Evolutionary conservation across 2,888 invertebrate genomes (phyloP).

Genomic region (Drosophila acutilabella): DNA sequence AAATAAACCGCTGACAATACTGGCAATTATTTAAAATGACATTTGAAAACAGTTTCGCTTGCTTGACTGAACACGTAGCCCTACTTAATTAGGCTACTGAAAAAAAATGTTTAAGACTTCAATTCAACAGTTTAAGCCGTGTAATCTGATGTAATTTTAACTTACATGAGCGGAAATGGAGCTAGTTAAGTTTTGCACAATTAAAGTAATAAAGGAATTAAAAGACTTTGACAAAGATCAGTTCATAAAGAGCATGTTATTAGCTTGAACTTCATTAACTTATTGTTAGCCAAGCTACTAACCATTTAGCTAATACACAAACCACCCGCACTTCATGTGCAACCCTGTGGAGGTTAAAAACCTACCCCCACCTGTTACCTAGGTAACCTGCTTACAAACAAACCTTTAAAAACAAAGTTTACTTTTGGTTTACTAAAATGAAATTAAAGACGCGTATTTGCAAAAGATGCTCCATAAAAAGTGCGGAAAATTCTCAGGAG

Average conservation of each 20-base stretch:
- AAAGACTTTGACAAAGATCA: constrained; percentile 8
- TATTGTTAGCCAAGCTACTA: constrained; percentile 5
- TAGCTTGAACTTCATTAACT: background rate
- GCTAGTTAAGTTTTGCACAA: constrained; percentile 30
- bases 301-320: constrained; percentile 43
- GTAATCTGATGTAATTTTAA: constrained; percentile 27
- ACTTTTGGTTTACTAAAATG: constrained; percentile 86
- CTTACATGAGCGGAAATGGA: constrained; percentile 49
- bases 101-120: constrained; percentile 4
- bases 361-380: constrained; percentile 3
- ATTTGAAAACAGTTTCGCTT: constrained; percentile 57
- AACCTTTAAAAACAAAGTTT: background rate
- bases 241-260: constrained; percentile 15
- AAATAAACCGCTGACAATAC: constrained; percentile 6
- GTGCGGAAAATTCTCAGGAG: constrained; percentile 39
- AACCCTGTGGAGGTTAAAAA: constrained; percentile 18
- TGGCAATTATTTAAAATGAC: constrained; percentile 33
- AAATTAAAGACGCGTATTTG: constrained; percentile 92
- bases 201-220: constrained; percentile 43
- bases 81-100: constrained; percentile 43
- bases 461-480: constrained; percentile 88
- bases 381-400: background rate
- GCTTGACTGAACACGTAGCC: constrained; percentile 44
- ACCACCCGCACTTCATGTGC: constrained; percentile 33
- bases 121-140: constrained; percentile 1